Percentiles rank a stretch among this genome's conserved stretches.
These are phyloP conservation scores for Orchesella flavescens DNA, from an alignment of 2,888 invertebrate genomes.

Conservation along the genomic window DNA sequence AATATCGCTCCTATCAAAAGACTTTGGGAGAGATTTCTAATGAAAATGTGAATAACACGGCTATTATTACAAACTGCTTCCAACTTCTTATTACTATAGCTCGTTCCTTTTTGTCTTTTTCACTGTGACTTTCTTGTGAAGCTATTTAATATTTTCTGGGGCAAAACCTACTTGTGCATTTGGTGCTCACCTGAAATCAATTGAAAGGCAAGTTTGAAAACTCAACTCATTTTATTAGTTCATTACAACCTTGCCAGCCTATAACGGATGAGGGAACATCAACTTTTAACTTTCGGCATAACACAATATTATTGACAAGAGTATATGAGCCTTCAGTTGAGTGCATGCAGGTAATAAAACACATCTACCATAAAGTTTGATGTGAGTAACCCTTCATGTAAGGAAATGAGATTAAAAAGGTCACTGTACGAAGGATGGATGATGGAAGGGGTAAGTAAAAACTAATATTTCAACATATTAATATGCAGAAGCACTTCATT, in stretches of 20 bases:
- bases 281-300: not conserved
- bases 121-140: not conserved
- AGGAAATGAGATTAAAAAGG: too few species aligned
- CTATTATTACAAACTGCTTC: constrained; percentile 48
- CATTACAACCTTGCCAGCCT: constrained; percentile 17
- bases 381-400: too few species aligned
- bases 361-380: too few species aligned
- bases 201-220: constrained; percentile 48
- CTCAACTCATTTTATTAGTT: constrained; percentile 51
- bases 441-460: too few species aligned
- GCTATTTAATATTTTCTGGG: not conserved
- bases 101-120: constrained; percentile 15
- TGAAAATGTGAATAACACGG: constrained; percentile 52
- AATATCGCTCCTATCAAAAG: constrained; percentile 58
- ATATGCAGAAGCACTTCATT: too few species aligned
- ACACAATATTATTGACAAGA: too few species aligned
- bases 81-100: not conserved
- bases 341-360: too few species aligned
- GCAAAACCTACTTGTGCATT: not conserved
- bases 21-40: constrained; percentile 34
- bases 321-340: too few species aligned
- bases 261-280: not conserved
- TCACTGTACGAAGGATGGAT: too few species aligned
- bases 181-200: constrained; percentile 42
- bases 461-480: too few species aligned